phyloP scores from a whole-genome alignment of 2,113 vertebrate species.

The Aspidoscelis tigris region DNA sequence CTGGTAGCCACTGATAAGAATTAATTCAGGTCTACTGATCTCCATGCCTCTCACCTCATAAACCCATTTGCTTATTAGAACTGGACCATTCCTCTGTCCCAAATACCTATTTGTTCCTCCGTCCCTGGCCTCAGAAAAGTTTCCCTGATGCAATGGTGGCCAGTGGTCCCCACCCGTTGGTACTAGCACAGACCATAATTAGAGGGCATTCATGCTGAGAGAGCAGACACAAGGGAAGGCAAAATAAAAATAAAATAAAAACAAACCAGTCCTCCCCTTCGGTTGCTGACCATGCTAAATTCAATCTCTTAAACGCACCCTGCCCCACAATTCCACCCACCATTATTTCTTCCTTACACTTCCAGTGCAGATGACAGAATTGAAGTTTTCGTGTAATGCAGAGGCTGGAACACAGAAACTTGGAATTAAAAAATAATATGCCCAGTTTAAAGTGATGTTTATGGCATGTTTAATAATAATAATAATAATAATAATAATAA shows the following conservation, averaged over 20 bases:
- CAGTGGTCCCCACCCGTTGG: not conserved
- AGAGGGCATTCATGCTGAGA: not conserved
- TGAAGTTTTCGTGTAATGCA: no score
- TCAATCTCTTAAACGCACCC: not conserved
- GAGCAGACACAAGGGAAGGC: not conserved
- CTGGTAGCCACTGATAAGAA: no score
- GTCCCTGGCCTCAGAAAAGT: not conserved
- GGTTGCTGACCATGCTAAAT: not conserved
- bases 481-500: no score
- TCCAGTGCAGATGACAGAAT: not conserved
- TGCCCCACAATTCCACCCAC: not conserved
- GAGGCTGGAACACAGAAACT: no score
- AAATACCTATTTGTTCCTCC: not conserved
- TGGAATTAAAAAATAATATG: no score
- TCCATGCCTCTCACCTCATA: no score
- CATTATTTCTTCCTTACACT: not conserved
- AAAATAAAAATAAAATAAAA: not conserved
- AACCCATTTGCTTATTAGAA: no score
- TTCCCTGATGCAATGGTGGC: not conserved
- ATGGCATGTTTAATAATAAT: no score
- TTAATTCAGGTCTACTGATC: no score
- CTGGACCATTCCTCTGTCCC: not conserved
- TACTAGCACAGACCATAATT: slow-evolving; percentile 23
- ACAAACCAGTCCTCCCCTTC: not conserved
- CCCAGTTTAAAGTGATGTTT: no score